Conservation (phyloP, 2,888 invertebrate genomes). For the Anoncus sp. region DNA sequence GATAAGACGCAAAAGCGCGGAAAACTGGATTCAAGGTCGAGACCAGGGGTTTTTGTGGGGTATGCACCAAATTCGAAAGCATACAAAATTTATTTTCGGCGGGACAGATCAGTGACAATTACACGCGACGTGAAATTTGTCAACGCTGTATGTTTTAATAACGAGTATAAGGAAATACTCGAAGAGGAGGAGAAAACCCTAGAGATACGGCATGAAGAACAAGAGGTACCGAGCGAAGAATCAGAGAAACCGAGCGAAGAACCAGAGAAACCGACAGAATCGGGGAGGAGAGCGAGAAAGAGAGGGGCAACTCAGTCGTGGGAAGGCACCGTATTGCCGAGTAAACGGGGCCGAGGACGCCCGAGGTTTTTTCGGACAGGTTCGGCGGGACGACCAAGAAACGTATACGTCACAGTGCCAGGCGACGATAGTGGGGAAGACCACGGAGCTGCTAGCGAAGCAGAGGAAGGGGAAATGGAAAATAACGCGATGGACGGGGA, state of each 20-base stretch:
- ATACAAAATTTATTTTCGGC: constrained; percentile 50
- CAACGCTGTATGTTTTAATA: neutral
- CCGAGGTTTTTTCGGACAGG: constrained; percentile 42
- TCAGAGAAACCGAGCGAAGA: neutral
- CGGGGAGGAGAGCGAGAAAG: constrained; percentile 24
- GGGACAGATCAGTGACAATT: constrained; percentile 27
- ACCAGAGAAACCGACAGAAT: neutral
- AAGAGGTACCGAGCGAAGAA: neutral
- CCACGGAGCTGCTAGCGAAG: neutral
- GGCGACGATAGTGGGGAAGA: neutral
- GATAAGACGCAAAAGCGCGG: constrained; percentile 41
- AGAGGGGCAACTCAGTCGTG: constrained; percentile 21
- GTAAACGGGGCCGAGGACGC: constrained; percentile 43
- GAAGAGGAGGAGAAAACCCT: constrained; percentile 13
- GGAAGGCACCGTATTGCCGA: constrained; percentile 9
- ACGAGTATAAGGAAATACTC: constrained; percentile 19
- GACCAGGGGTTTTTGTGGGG: constrained; percentile 43
- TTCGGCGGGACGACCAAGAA: constrained; percentile 36
- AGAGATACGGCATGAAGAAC: no score
- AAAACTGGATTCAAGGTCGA: constrained; percentile 41
- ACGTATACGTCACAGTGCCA: constrained; percentile 5
- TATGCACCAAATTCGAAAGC: constrained; percentile 52
- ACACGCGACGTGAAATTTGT: constrained; percentile 45
- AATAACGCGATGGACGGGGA: constrained; percentile 22
- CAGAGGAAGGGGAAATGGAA: neutral